These are phyloP conservation scores for Cervus canadensis DNA, from an alignment of 2,113 vertebrate genomes.

Conservation along the genomic window DNA sequence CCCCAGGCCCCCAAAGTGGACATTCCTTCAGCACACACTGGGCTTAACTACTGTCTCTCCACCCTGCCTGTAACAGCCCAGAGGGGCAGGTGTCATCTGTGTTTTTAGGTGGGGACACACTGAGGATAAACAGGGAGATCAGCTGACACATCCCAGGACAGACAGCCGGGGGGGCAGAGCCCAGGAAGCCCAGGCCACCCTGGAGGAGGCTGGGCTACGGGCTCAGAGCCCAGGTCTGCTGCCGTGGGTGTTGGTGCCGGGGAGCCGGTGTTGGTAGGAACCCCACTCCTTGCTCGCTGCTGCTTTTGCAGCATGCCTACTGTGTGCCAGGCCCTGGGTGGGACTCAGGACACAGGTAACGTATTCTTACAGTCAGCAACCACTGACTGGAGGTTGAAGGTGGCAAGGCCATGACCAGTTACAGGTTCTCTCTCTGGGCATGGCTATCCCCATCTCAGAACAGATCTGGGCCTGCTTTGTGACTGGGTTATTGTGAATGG, in stretches of 20 bases:
- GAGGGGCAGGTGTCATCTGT: not conserved
- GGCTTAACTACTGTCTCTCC: not conserved
- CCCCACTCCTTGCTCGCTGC: not conserved
- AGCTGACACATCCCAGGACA: not conserved
- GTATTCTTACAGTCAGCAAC: not conserved
- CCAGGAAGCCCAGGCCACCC: not conserved
- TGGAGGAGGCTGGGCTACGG: not conserved
- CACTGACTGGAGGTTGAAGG: not conserved
- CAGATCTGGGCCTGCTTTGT: not conserved
- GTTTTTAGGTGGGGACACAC: not conserved
- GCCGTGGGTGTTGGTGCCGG: not conserved
- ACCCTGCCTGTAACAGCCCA: not conserved
- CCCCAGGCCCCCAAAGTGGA: not conserved
- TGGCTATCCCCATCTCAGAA: not conserved
- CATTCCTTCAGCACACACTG: not conserved
- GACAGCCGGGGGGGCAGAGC: not conserved
- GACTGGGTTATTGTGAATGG: not conserved
- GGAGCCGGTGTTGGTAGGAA: not conserved
- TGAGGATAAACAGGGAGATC: not conserved
- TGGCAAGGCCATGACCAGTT: not conserved
- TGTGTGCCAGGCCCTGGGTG: not conserved
- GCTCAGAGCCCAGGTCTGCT: not conserved
- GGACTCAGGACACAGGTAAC: not conserved
- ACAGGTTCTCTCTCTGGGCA: not conserved
- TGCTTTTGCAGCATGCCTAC: accelerated